These are phyloP conservation scores for Tonatia bakeri DNA, from an alignment of 2,113 vertebrate genomes.

Conservation along the genomic window DNA sequence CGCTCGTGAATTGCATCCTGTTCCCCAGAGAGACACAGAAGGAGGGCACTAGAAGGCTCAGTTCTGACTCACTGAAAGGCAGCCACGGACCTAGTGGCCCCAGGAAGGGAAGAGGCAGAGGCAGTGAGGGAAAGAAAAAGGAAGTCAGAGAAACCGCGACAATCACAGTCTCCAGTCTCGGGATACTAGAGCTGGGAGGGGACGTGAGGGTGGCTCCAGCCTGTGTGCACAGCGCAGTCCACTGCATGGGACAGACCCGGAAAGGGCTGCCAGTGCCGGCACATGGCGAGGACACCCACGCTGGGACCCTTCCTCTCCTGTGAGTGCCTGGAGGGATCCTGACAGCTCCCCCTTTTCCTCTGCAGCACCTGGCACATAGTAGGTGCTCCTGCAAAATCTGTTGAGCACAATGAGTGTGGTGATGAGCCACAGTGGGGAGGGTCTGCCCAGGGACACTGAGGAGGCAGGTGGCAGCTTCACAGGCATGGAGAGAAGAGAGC, in stretches of 20 bases:
- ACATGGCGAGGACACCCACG: rapidly evolving
- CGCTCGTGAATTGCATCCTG: background rate
- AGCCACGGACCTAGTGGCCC: background rate
- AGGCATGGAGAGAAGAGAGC: background rate
- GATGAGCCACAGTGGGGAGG: background rate
- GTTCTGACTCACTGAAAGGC: background rate
- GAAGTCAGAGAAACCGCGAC: background rate
- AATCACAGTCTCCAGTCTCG: background rate
- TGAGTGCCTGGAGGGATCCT: background rate
- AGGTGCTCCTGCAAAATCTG: background rate
- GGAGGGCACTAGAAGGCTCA: background rate
- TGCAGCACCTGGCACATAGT: background rate
- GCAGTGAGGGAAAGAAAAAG: background rate
- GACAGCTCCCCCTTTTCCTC: background rate
- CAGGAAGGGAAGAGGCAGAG: background rate
- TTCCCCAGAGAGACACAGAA: background rate
- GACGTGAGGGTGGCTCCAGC: background rate
- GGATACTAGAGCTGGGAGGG: background rate
- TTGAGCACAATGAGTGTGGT: background rate
- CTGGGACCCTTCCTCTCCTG: background rate
- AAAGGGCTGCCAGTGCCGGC: background rate
- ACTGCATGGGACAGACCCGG: background rate
- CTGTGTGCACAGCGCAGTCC: background rate
- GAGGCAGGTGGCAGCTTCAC: background rate
- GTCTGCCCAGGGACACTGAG: background rate